Base-by-base conservation (phyloP, 2,888 invertebrate species). In the Thereva nobilitata region DNA sequence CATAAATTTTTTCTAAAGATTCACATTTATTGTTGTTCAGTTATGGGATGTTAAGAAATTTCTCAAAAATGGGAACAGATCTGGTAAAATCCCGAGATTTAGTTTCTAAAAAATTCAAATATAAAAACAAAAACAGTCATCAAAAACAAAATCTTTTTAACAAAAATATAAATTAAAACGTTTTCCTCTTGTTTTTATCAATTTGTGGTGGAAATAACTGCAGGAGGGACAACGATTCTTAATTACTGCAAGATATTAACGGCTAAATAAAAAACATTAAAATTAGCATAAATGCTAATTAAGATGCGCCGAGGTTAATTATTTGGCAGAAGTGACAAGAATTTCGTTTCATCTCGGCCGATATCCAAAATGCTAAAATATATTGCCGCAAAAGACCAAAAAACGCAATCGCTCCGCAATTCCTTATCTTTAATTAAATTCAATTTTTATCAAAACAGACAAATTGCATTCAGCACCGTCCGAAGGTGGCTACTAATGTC, bases 361-460 rank as follows among this genome's bases (percentile, higher is more conserved):
- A 53, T 12, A 8, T 2, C 53, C n/a, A 10, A 5, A 44, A 23
- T 34, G 34, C 40, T 50, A 23, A 23, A 23, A 23, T 23, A 23
- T 23, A 23, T 23, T 23, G 23, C 23, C 23, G 1, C 23, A 2
- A 2, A 23, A 2, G 23, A 23, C 23, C 23, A 23, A 23, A 23
- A 23, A 23, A 23, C 23, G 23, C 23, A 23, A 23, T 23, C 23
- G 23, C 23, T 23, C 23, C 23, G 23, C 50, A 50, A 12, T 34
- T 50, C 38, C 38, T 66, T 44, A 50, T 66, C 53, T 53, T 53
- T 6, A 47, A 42, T 59, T 38, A 66, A 44, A 66, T 66, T 59
- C 38, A 38, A 55, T 41, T 59, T 61, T 68, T 68, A 68, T 66
- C 68, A 68, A 64, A 67, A 64, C 68, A 68, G 68, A 68, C 68